Conservation (phyloP, 2,113 vertebrate species). For the Setophaga petechia region DNA sequence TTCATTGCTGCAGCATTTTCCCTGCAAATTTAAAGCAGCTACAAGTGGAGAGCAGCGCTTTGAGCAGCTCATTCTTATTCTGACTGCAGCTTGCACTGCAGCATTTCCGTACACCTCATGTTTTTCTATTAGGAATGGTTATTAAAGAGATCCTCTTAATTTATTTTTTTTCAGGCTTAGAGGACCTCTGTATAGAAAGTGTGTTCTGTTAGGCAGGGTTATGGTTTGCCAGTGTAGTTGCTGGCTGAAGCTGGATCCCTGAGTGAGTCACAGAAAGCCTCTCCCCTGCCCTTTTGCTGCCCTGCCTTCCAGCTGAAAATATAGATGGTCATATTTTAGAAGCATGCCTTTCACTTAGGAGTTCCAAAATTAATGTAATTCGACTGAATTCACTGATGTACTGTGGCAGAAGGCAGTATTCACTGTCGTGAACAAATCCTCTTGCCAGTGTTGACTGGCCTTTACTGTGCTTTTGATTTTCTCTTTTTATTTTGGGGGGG, state of each 20-base stretch:
- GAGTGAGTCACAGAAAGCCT: background rate
- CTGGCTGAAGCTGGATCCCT: background rate
- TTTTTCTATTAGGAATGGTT: constrained; percentile 46
- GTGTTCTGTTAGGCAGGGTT: background rate
- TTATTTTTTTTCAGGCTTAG: background rate
- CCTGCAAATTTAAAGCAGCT: constrained; percentile 55
- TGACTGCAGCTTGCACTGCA: constrained; percentile 38
- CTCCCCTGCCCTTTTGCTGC: background rate
- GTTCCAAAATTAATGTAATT: background rate
- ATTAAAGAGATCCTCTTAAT: constrained; percentile 31
- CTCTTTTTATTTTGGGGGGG: background rate
- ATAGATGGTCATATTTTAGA: background rate
- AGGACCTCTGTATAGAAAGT: background rate
- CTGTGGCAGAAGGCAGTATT: background rate
- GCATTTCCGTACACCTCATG: constrained; percentile 29
- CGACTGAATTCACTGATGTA: background rate
- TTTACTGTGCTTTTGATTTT: background rate
- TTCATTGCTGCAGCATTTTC: constrained; percentile 38
- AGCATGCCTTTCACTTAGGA: background rate
- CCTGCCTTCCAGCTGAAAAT: background rate
- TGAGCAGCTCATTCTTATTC: constrained; percentile 57
- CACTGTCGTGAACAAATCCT: background rate
- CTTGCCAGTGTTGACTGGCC: background rate
- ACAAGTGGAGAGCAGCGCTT: constrained; percentile 15
- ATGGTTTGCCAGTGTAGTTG: background rate